Base-by-base conservation (phyloP, 1,140 invertebrate genomes). In the Philaenus spumarius region DNA sequence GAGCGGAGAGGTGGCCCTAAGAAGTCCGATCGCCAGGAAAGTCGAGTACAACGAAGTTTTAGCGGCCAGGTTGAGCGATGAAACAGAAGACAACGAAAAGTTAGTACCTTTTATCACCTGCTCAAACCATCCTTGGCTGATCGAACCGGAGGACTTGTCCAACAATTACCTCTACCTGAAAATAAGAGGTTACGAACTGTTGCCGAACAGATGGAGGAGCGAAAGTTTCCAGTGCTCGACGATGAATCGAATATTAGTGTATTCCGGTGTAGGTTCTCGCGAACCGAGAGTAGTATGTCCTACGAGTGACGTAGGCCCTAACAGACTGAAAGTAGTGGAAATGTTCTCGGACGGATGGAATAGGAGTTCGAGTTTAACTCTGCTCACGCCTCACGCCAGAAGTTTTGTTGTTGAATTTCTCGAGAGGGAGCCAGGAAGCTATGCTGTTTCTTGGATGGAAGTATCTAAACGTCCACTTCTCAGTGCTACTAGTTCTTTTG, bases 291-390 rank as follows among this genome's bases (percentile, higher is more conserved):
- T 87, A 54, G 80, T 89, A 48, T 89, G 86, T 66, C 86, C 86
- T 0, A 72, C 72, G 37, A 67, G 68, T 59, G 68, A 63, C 6
- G n/a, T n/a, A n/a, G n/a, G n/a, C n/a, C n/a, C n/a, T n/a, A n/a
- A n/a, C n/a, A n/a, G n/a, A n/a, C 67, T 40, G 57, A 63, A 15
- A 69, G 62, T 76, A 76, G 54, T 81, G 85, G 24, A 86, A 66
- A 71, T 88, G 42, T 89, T 87, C 71, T 87, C 84, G 1, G 82
- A 84, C 15, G 87, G 86, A 1, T 89, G 86, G 86, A 82, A 82
- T 50, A 60, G 47, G n/a, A 63, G 43, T 54, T 50, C 58, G 12
- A 61, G 61, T 5, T 24, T 64, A 1, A 59, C 61, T 1, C 61
- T 66, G 14, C 52, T 68, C 9, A 64, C 62, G 11, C 62, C 66